Evolutionary conservation across 2,888 invertebrate species (phyloP).

Genomic region (Patella depressa): DNA sequence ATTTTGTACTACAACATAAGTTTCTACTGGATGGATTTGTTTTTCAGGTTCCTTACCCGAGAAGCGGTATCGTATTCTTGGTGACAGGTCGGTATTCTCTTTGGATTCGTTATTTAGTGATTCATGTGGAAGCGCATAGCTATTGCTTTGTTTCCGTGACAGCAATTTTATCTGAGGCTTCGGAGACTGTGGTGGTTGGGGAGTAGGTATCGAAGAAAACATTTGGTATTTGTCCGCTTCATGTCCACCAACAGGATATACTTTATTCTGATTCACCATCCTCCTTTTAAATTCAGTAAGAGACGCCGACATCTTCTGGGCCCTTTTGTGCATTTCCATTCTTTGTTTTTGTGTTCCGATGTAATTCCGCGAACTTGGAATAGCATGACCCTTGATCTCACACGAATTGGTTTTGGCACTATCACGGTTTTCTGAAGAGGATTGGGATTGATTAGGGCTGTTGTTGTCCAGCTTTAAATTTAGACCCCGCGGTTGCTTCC

Average conservation of each 20-base stretch:
- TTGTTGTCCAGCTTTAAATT: too few species aligned
- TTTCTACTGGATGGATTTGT: slow-evolving; percentile 1
- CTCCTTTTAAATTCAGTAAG: background rate
- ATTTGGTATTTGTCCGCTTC: background rate
- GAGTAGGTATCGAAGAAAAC: background rate
- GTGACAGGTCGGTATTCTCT: background rate
- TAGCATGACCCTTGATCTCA: background rate
- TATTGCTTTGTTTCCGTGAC: background rate
- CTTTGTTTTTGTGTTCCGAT: background rate
- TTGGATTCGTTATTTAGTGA: too few species aligned
- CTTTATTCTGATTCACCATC: background rate
- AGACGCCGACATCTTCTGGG: background rate
- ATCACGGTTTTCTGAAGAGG: background rate
- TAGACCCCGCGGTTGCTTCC: too few species aligned
- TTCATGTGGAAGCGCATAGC: background rate
- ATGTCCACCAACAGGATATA: background rate
- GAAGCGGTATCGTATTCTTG: background rate
- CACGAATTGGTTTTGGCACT: background rate
- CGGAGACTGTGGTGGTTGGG: background rate
- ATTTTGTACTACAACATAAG: background rate
- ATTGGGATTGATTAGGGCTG: too few species aligned
- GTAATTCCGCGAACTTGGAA: background rate
- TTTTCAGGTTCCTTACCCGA: background rate
- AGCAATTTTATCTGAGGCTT: background rate
- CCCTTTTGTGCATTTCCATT: background rate